phyloP scores from a whole-genome alignment of 2,113 vertebrate species.

The Chaetodon auriga region DNA sequence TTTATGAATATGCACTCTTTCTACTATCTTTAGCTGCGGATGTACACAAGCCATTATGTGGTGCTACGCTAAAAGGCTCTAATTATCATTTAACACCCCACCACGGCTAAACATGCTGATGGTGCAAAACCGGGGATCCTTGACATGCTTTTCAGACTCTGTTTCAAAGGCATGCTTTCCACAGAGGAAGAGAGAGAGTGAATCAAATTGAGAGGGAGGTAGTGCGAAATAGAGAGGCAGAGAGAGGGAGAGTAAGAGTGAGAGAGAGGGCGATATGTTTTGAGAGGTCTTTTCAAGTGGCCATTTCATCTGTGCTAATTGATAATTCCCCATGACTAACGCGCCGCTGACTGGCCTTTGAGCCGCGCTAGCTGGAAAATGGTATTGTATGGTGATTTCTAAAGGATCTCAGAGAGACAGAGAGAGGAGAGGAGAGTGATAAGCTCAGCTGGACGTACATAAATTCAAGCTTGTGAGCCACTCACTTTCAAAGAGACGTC shows the following conservation, averaged over 20 bases:
- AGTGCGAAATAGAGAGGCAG: conserved; percentile 51
- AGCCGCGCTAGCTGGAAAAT: conserved; percentile 69
- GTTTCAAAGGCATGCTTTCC: conserved; percentile 54
- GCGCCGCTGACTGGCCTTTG: conserved; percentile 72
- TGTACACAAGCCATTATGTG: conserved; percentile 37
- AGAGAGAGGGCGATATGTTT: conserved; percentile 70
- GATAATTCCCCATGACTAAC: conserved; percentile 81
- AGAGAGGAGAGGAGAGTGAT: conserved; percentile 44
- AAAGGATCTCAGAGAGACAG: conserved; percentile 58
- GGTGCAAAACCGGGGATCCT: conserved; percentile 58
- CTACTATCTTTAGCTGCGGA: conserved; percentile 12
- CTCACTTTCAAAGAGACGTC: conserved; percentile 42
- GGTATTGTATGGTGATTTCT: conserved; percentile 72
- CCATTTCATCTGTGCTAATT: conserved; percentile 83
- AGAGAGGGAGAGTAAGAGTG: conserved; percentile 33
- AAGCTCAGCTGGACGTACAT: conserved; percentile 47
- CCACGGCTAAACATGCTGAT: conserved; percentile 38
- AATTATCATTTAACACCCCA: conserved; percentile 63
- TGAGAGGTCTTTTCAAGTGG: conserved; percentile 80
- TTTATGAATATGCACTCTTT: conserved; percentile 35
- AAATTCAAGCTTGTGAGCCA: conserved; percentile 46
- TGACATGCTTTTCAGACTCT: conserved; percentile 41
- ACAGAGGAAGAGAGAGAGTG: conserved; percentile 35
- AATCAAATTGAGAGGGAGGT: conserved; percentile 67
- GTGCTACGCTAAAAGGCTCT: conserved; percentile 32